phyloP scores from a whole-genome alignment of 2,888 invertebrate genomes.

The Tetragonisca angustula region DNA sequence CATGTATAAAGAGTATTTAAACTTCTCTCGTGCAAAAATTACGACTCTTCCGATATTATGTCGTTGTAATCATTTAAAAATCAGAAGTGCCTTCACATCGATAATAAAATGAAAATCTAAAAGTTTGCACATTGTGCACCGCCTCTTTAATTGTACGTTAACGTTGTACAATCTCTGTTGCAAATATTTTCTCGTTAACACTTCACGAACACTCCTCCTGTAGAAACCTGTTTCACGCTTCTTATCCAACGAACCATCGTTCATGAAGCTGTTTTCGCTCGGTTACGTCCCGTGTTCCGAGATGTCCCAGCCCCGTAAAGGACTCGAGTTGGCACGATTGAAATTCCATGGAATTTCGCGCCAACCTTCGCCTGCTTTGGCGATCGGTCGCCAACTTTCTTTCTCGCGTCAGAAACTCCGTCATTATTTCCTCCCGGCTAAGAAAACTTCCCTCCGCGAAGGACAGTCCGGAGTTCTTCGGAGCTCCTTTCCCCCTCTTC shows the following conservation, averaged over 20 bases:
- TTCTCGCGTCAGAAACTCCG: slow-evolving; percentile 32
- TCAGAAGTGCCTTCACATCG: neutral
- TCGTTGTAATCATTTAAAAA: neutral
- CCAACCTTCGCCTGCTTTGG: neutral
- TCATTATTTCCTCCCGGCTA: slow-evolving; percentile 63
- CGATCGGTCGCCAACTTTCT: slow-evolving; percentile 36
- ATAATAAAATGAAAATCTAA: neutral
- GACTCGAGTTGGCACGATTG: neutral
- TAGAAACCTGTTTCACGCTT: neutral
- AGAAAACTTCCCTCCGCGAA: slow-evolving; percentile 45
- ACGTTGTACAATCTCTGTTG: neutral
- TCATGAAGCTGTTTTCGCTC: neutral
- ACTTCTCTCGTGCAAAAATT: neutral
- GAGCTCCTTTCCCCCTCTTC: slow-evolving; percentile 19
- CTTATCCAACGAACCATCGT: slow-evolving; percentile 3
- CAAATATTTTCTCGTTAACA: neutral
- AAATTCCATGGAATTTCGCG: slow-evolving; percentile 31
- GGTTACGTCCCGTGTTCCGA: slow-evolving; percentile 4
- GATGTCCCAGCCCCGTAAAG: neutral
- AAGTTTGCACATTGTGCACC: neutral
- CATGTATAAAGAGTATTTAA: neutral
- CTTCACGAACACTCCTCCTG: neutral
- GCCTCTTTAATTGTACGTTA: neutral
- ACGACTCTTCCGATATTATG: neutral
- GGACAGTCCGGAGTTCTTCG: slow-evolving; percentile 51